Base-by-base conservation (phyloP, 2,888 invertebrate species). In the Cantharis lateralis region DNA sequence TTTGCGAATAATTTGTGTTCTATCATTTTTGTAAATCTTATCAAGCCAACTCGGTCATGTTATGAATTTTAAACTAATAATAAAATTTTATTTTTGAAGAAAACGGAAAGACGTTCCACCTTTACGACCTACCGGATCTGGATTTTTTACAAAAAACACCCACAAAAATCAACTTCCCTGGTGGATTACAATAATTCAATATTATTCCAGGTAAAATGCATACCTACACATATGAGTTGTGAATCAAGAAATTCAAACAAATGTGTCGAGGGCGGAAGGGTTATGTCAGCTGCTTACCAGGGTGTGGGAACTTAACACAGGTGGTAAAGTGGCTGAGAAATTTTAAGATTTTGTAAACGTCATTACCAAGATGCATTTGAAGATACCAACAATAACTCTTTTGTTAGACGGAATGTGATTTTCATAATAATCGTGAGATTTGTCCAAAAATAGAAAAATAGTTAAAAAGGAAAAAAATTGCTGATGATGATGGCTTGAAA, bases 241-340 rank as follows among this genome's bases (percentile, higher is more conserved):
- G 78, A 78, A 75, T 75, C 71, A 73, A 73, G 68, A 76, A 72
- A 76, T 71, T 24, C 66, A 79, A 80, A 80, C 80, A 80, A 80
- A 81, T 72, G 76, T n/a, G n/a, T 71, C 73, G 81, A 78, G 85
- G 86, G 85, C 84, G 85, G 85, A 86, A 86, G 86, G 87, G 86
- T 86, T 84, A 28, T 28, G 86, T 86, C 86, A 86, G 86, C 86
- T 86, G 86, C 82, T 80, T 76, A 76, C 82, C 81, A 83, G 86
- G 86, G 86, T 87, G 87, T 87, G 87, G 87, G 87, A 87, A 87
- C 84, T 84, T 85, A 81, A 79, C 85, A 86, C 87, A 87, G 87
- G 87, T 87, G 86, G 83, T 85, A 82, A 77, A 48, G 82, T 82
- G 80, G 78, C 79, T 81, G 82, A 80, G 82, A 84, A 82, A 73